Evolutionary conservation across 1,140 invertebrate genomes (phyloP), one percentile per base, ranked within the genome.

Genomic region (Thaumetopoea pityocampa): DNA sequence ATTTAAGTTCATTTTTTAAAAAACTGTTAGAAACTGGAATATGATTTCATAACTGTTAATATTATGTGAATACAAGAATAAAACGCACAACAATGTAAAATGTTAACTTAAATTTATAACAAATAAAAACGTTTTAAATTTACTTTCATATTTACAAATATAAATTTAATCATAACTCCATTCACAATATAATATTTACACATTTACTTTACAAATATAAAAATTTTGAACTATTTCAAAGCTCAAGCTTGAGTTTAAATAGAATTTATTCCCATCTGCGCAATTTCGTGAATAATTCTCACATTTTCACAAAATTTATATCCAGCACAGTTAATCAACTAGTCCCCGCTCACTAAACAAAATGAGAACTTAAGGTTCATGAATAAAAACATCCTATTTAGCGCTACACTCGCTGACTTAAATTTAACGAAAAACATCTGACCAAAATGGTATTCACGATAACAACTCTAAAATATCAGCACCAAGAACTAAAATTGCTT

Each of bases 381-480:
- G 77, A 84, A 84, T 84, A 81, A 84, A 84, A 77, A 81, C 80
- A 80, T 77, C 56, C 71, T 84, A 84, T 84, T 84, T 84, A 84
- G 71, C 74, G 76, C 66, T 73, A 69, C 73, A 66, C 61, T 67
- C 57, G 43, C 64, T 51, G 57, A 54, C 63, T 67, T 61, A 55
- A 45, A 35, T 49, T 26, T 51, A 66, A 50, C 57, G 52, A 67
- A n/a, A n/a, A 70, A 77, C 57, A 53, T 60, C 54, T 62, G 54
- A 43, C 49, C 45, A 29, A 42, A 20, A 26, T 24, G 19, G 6
- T 12, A 42, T 51, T 44, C 15, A 29, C 54, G 42, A 77, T 57
- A 64, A 48, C 36, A 42, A 60, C 62, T 52, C 47, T 78, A 67
- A 51, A 36, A 35, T 33, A 44, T 59, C 23, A 33, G 54, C 33